Conservation (phyloP, 2,888 invertebrate species). For the Chloromyia formosa region DNA sequence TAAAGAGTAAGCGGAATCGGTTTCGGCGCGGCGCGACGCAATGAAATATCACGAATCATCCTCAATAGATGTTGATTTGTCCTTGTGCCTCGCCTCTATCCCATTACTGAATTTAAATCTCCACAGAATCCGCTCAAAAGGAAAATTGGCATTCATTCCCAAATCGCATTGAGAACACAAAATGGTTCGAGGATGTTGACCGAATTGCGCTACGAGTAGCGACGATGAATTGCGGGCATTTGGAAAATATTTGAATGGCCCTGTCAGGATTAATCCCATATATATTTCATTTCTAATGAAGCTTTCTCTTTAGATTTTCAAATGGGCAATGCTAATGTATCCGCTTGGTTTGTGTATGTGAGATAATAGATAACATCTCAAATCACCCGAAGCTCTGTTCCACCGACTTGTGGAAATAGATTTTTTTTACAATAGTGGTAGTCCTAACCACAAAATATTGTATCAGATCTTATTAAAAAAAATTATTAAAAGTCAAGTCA, state of each 20-base stretch:
- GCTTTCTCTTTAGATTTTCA: neutral
- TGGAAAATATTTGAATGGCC: slow-evolving; percentile 4
- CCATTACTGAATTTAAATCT: neutral
- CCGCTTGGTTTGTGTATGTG: too few species aligned
- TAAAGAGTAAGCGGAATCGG: slow-evolving; percentile 25
- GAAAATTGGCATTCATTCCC: slow-evolving; percentile 29
- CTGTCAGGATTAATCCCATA: slow-evolving; percentile 1
- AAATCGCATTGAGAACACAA: slow-evolving; percentile 19
- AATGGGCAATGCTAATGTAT: slow-evolving; percentile 4
- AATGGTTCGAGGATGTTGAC: too few species aligned
- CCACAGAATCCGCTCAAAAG: slow-evolving; percentile 13
- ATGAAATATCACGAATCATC: slow-evolving; percentile 23
- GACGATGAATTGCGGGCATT: slow-evolving; percentile 17
- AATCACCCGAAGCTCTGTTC: too few species aligned
- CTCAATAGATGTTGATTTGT: neutral
- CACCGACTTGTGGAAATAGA: too few species aligned
- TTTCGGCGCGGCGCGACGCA: too few species aligned
- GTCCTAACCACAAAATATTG: too few species aligned
- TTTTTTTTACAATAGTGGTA: too few species aligned
- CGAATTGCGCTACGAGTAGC: too few species aligned
- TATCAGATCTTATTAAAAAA: too few species aligned
- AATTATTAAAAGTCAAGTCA: too few species aligned
- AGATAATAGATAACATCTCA: too few species aligned
- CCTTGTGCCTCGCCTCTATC: neutral
- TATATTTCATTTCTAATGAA: slow-evolving; percentile 13